Conservation (phyloP, 2,113 vertebrate species). For the Tauraco erythrolophus region DNA sequence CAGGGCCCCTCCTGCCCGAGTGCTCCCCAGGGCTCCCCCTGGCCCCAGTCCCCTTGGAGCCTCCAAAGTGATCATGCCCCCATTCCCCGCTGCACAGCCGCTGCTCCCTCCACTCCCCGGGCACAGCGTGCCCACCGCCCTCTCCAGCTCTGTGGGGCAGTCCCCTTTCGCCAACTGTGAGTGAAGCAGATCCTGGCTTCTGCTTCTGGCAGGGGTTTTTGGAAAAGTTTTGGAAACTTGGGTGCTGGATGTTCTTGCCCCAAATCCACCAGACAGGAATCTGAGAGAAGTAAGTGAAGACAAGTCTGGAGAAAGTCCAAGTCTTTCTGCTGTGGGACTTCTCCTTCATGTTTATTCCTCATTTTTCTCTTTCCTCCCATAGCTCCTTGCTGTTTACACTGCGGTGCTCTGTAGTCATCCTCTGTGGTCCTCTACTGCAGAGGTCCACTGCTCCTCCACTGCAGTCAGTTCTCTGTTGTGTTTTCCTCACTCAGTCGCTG, state of each 20-base stretch:
- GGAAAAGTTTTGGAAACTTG: neutral
- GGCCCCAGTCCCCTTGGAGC: neutral
- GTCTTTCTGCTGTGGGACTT: neutral
- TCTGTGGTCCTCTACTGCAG: neutral
- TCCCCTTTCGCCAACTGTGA: neutral
- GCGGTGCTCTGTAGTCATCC: neutral
- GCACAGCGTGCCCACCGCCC: neutral
- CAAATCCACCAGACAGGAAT: neutral
- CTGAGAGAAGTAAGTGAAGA: neutral
- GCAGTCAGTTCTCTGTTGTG: neutral
- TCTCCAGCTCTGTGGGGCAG: neutral
- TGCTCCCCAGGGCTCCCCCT: neutral
- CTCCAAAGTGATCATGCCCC: rapidly evolving
- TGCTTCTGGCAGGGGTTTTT: neutral
- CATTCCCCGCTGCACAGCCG: rapidly evolving
- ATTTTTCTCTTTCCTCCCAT: neutral
- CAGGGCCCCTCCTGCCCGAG: neutral
- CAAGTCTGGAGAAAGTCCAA: neutral
- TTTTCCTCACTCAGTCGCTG: neutral
- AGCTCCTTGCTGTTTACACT: neutral
- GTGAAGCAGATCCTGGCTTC: neutral
- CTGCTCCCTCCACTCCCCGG: neutral
- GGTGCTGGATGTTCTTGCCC: neutral
- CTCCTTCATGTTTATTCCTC: neutral
- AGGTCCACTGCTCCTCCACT: neutral